Base-by-base conservation (phyloP, 2,797 vertebrate genomes). In the Gymnodraco acuticeps region DNA sequence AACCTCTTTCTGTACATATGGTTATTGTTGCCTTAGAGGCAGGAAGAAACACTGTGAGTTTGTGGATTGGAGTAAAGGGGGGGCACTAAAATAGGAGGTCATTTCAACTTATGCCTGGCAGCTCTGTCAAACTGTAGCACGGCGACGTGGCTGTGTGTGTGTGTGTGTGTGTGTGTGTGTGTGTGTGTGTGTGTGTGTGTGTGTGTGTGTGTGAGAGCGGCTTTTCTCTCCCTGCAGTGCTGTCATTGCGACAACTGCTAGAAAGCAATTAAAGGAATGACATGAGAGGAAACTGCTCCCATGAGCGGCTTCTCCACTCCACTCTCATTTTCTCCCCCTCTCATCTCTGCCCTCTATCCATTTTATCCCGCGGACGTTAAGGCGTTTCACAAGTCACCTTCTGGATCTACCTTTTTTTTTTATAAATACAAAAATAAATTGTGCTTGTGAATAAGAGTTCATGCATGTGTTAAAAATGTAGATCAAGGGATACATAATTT, bases 211-310 rank as follows among this genome's bases (percentile, higher is more conserved):
- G 81, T 71, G 60, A 51, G 69, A 55, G 75, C 50, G 47, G 81
- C 76, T 63, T 81, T 78, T 45, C 81, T 79, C 66, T 90, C 89
- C 86, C 87, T 75, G 86, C 83, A 89, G 91, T 83, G 77, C 87
- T 91, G 90, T 92, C 93, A 92, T 87, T 81, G 88, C 92, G 86
- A 91, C 91, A 92, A 93, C 88, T 82, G 89, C 88, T 81, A 68
- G 89, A 90, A 89, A 93, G 92, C 92, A 92, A 93, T 94, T 93
- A 93, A 90, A 92, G 89, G 64, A 82, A 89, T 83, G 91, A 92
- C 87, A 92, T 87, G 89, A 90, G 88, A 91, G 85, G 83, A 88
- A 90, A 89, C 83, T 75, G 87, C 84, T 91, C 92, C 90, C 84
- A 86, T 78, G 86, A 90, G 90, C 81, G 50, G 86, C 89, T 85